Conservation (phyloP, 2,797 vertebrate species). For the Loriculus beryllinus region DNA sequence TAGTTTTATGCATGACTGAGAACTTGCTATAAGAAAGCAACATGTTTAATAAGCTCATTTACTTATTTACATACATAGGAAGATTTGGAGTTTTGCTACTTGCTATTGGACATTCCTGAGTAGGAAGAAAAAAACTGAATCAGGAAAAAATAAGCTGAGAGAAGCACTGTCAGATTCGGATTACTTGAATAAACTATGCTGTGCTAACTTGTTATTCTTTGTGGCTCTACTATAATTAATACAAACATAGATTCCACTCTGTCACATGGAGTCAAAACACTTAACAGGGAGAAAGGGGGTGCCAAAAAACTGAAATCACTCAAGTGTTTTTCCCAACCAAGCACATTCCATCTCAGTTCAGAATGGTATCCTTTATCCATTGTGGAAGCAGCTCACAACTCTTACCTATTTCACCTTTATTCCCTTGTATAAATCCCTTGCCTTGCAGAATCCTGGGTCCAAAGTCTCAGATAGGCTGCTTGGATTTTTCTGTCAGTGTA, state of each 20-base stretch:
- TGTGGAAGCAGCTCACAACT: not conserved
- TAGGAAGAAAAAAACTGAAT: not conserved
- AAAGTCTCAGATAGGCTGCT: not conserved
- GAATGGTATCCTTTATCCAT: not conserved
- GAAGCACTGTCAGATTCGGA: not conserved
- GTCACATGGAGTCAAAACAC: not conserved
- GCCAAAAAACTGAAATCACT: not conserved
- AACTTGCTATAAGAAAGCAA: not conserved
- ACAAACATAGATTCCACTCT: not conserved
- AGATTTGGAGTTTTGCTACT: not conserved
- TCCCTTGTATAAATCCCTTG: not conserved
- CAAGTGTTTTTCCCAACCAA: not conserved
- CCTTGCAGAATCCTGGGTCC: not conserved
- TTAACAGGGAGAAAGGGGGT: not conserved
- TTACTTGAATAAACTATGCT: not conserved
- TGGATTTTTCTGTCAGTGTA: not conserved
- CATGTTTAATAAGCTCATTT: not conserved
- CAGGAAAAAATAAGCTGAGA: not conserved
- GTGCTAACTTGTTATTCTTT: not conserved
- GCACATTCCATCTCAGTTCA: not conserved
- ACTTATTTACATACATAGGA: not conserved
- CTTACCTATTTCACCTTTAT: not conserved
- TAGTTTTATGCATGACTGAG: not conserved
- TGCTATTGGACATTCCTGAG: not conserved
- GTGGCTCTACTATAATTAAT: not conserved